phyloP scores from a whole-genome alignment of 2,797 vertebrate genomes.

The Catostomus latipinnis region DNA sequence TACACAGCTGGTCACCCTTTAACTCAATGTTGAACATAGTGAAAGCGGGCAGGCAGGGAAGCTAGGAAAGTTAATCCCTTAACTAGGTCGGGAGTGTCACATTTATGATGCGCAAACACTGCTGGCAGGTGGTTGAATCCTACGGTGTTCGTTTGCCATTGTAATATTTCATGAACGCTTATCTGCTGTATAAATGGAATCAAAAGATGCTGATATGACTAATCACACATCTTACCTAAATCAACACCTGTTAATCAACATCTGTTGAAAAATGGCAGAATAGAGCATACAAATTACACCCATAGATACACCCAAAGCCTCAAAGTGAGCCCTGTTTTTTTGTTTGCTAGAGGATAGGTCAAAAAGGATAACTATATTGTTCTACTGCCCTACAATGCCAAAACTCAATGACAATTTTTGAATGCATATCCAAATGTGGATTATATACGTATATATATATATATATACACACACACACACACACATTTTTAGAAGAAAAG shows the following conservation, averaged over 20 bases:
- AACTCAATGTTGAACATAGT: background rate
- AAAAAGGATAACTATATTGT: no score
- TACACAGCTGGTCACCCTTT: slow-evolving; percentile 37
- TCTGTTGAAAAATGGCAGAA: slow-evolving; percentile 15
- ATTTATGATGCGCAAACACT: slow-evolving; percentile 24
- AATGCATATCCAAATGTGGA: no score
- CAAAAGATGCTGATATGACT: background rate
- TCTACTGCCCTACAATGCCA: no score
- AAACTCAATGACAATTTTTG: no score
- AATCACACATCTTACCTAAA: slow-evolving; percentile 1
- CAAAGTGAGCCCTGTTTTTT: background rate
- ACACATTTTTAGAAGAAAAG: no score
- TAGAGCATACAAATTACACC: background rate
- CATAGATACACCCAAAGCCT: background rate
- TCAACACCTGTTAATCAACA: slow-evolving; percentile 6
- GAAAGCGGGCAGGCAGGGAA: background rate
- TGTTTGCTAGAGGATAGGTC: no score
- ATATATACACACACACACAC: no score
- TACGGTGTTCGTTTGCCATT: background rate
- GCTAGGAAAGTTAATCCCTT: background rate
- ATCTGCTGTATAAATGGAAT: slow-evolving; percentile 1
- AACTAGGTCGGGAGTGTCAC: background rate
- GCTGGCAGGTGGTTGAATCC: slow-evolving; percentile 28
- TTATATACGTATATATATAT: no score
- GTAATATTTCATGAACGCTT: slow-evolving; percentile 15